Base-by-base conservation (phyloP, 2,888 invertebrate species). In the Dasypolia templi region DNA sequence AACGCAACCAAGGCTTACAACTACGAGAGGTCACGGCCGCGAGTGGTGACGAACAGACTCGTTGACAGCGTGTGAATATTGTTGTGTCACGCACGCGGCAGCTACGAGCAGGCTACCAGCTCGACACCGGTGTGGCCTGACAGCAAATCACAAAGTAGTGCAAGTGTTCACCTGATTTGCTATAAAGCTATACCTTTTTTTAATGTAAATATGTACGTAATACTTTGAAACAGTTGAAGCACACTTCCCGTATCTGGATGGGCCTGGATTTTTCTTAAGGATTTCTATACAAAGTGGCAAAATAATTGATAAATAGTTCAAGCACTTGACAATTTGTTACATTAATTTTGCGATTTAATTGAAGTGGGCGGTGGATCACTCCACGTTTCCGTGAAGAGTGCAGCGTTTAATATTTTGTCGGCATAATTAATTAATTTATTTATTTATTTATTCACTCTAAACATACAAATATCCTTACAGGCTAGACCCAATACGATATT, bases 1-100 rank as follows among this genome's bases (percentile, higher is more conserved):
- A 86, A 87, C 87, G 86, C 85, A 75, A 53, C 22, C 59, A 39
- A 59, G 1, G 22, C 35, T 22, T 3, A 22, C 14, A 59, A 59
- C 1, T 35, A 14, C 35, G 17, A 35, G 17, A 17, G 49, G 49
- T 63, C n/a, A 32, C 63, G 17, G 46, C 46, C 44, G 29, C 12
- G 22, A 22, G 19, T 6, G 62, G 12, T 12, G 62, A n/a, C 64
- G n/a, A n/a, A 11, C n/a, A 32, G 11, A 12, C n/a, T 51, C n/a
- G 1, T 49, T 44, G 44, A 29, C 29, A 44, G 63, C 63, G 44
- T 11, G 29, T 19, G 29, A 7, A 29, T 29, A 29, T 55, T 9
- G 9, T 29, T 55, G 29, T 29, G 29, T 29, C 26, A 11, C 26
- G 7, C 29, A 29, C 19, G 29, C 29, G 9, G 17, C 55, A 19